Evolutionary conservation across 2,797 vertebrate species (phyloP).

Genomic region (Garrulus glandarius): DNA sequence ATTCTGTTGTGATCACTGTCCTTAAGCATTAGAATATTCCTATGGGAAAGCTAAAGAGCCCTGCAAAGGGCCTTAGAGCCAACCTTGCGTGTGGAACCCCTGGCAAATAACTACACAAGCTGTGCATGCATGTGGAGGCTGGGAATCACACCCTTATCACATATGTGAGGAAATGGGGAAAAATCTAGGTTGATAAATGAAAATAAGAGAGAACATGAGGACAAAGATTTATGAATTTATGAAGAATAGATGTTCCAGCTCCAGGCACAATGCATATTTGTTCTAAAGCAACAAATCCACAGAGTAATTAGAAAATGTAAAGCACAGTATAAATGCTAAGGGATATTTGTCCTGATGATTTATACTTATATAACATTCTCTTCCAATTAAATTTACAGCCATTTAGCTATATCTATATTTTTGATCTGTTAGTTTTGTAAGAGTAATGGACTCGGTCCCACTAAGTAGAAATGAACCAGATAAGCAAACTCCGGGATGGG

Average conservation of each 20-base stretch:
- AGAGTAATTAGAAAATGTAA: constrained; percentile 12
- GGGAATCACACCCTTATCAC: background rate
- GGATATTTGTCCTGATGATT: constrained; percentile 22
- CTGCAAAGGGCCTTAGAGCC: fast-evolving
- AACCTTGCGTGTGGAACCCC: background rate
- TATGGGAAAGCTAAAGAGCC: background rate
- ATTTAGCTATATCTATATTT: constrained; percentile 9
- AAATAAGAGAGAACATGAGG: background rate
- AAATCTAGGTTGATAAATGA: constrained; percentile 12
- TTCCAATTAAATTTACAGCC: constrained; percentile 18
- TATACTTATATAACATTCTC: background rate
- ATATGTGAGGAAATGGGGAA: background rate
- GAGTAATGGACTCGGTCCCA: background rate
- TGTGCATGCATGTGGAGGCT: background rate
- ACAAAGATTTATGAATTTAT: constrained; percentile 41
- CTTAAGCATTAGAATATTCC: background rate
- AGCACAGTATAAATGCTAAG: constrained; percentile 1
- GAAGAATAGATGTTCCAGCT: background rate
- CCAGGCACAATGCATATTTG: background rate
- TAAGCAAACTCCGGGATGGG: constrained; percentile 21
- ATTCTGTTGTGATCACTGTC: background rate
- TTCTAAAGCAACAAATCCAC: background rate
- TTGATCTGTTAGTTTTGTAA: constrained; percentile 31
- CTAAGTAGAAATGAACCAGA: constrained; percentile 31
- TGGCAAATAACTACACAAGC: background rate